A percentile compares a stretch with the other conserved stretches of the same genome.
Evolutionary conservation across 2,797 vertebrate species (phyloP).

Genomic region (Nasua narica): DNA sequence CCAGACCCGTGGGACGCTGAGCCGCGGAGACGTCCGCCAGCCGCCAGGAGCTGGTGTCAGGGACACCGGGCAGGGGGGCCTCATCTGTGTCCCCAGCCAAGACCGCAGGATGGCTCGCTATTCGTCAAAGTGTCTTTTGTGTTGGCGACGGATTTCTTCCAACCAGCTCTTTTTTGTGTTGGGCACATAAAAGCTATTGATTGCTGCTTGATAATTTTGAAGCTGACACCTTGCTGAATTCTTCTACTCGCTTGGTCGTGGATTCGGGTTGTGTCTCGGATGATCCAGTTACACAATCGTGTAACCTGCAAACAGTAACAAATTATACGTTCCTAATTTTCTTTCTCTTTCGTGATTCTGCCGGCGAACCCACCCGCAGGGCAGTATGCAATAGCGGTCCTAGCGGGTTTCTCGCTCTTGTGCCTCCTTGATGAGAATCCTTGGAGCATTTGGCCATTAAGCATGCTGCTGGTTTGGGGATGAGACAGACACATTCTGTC

Average conservation of each 20-base stretch:
- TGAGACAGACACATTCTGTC: background rate
- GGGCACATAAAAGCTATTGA: background rate
- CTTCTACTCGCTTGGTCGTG: background rate
- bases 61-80: background rate
- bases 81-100: background rate
- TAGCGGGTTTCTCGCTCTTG: background rate
- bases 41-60: background rate
- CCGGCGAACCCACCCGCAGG: fast-evolving
- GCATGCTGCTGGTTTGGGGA: background rate
- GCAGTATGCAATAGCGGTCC: background rate
- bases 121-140: background rate
- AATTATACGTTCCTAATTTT: background rate
- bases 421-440: background rate
- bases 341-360: background rate
- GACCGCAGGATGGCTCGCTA: too few species aligned
- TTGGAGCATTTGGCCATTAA: background rate
- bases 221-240: background rate
- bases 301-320: background rate
- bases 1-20: background rate
- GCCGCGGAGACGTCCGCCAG: fast-evolving
- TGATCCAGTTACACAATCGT: background rate
- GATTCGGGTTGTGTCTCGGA: background rate
- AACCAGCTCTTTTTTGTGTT: background rate
- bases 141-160: background rate
- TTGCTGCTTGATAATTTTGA: background rate